Base-by-base conservation (phyloP, 2,113 vertebrate species). In the Thalassoma bifasciatum region DNA sequence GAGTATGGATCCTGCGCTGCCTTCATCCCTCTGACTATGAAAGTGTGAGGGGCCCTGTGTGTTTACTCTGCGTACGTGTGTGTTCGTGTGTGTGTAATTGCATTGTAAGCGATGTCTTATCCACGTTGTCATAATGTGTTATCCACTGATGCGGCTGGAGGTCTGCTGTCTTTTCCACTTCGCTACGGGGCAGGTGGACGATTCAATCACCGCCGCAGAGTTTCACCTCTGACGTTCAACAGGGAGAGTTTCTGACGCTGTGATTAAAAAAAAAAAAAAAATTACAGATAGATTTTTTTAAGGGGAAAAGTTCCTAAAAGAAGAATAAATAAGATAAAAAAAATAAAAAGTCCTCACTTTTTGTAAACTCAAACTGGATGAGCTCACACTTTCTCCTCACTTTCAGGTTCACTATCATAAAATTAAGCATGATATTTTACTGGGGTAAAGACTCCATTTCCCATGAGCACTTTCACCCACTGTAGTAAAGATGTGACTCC, bases 111-210 rank as follows among this genome's bases (percentile, higher is more conserved):
- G 24, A 72, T 66, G 84, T 83, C 86, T 89, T 84, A 87, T 89
- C 84, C 84, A 87, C 47, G 72, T 89, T 87, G 90, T 93, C 90
- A 93, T 91, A 90, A 89, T 63, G 79, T 90, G 88, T 89, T 90
- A 90, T 87, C 87, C 88, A 84, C 72, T 88, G 83, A 88, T 86
- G 86, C 81, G 61, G 84, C 62, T 88, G 42, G 4, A 19, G 59
- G 51, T 89, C 82, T n/a, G 81, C 70, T 22, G 80, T 88, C 87
- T 49, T 56, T 62, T 65, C 57, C 5, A 2, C 30, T 89, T 88
- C 19, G 79, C 54, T 49, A 81, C 56, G 79, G 86, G 0, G 64
- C 80, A 86, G 75, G 59, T 83, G 86, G 85, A 91, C 77, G 22
- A 87, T 88, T 91, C 68, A 91, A 87, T 91, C 71, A 60, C 23